Conservation (phyloP, 2,888 invertebrate genomes). For the Dryomyza anilis region DNA sequence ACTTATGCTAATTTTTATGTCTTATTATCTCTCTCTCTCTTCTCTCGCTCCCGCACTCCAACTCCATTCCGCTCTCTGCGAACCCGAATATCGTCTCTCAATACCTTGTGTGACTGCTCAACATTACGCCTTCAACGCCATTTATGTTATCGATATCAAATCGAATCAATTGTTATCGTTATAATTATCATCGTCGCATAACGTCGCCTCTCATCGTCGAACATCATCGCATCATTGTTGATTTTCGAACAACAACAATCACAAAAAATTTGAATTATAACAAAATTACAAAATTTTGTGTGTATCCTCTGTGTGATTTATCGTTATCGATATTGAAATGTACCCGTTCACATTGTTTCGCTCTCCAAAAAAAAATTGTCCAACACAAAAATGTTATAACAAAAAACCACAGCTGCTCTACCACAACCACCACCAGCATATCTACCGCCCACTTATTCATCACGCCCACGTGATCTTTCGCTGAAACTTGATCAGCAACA, state of each 20-base stretch:
- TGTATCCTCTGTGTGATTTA: conserved; percentile 26
- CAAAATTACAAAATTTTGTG: no score
- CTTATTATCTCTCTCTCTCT: conserved; percentile 27
- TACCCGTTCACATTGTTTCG: neutral
- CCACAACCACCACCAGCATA: conserved; percentile 29
- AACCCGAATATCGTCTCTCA: no score
- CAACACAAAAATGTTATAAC: conserved; percentile 30
- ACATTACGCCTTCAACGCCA: no score
- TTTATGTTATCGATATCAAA: neutral
- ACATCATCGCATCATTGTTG: no score
- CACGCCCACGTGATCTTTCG: conserved; percentile 45
- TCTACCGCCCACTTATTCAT: conserved; percentile 31
- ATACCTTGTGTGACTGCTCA: no score
- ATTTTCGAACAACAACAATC: no score
- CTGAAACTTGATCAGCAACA: conserved; percentile 58
- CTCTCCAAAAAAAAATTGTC: neutral
- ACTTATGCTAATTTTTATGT: conserved; percentile 32
- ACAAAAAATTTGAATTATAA: no score
- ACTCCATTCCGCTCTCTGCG: neutral
- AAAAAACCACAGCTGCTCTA: conserved; percentile 34
- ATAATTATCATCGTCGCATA: neutral
- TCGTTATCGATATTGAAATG: conserved; percentile 5
- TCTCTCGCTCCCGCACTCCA: neutral
- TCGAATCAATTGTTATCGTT: neutral
- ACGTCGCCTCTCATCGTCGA: no score